Evolutionary conservation across 2,113 vertebrate genomes (phyloP).

Genomic region (Myrmecophaga tridactyla): DNA sequence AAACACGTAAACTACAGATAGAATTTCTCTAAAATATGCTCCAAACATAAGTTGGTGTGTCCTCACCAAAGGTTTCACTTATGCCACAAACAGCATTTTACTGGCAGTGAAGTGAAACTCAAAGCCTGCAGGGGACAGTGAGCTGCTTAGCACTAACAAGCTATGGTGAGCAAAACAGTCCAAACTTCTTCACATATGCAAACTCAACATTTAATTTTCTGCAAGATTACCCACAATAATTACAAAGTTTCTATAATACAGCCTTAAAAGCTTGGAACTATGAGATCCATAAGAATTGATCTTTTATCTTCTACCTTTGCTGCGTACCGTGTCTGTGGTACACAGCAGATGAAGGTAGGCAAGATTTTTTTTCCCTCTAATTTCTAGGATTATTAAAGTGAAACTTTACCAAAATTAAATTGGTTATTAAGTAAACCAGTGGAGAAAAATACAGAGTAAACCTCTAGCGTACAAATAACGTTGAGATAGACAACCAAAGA

Average conservation of each 20-base stretch:
- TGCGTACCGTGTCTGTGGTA: slow-evolving; percentile 44
- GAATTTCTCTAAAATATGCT: neutral
- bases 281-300: slow-evolving; percentile 92
- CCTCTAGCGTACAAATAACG: slow-evolving; percentile 49
- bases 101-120: neutral
- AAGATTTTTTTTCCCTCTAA: slow-evolving; percentile 78
- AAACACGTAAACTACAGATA: neutral
- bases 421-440: slow-evolving; percentile 79
- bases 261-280: slow-evolving; percentile 91
- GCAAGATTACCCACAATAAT: slow-evolving; percentile 91
- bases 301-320: slow-evolving; percentile 81
- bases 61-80: neutral
- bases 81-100: slow-evolving; percentile 28
- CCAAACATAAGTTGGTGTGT: accelerated
- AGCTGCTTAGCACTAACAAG: slow-evolving; percentile 76
- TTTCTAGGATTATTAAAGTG: slow-evolving; percentile 80
- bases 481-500: neutral
- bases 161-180: slow-evolving; percentile 77
- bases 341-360: slow-evolving; percentile 64
- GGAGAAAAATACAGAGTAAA: slow-evolving; percentile 68
- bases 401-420: slow-evolving; percentile 82
- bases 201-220: slow-evolving; percentile 84
- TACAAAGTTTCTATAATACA: slow-evolving; percentile 92
- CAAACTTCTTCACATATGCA: slow-evolving; percentile 84
- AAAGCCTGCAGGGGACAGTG: neutral